Evolutionary conservation across 2,888 invertebrate genomes (phyloP), one percentile per base, ranked within the genome.

Genomic region (Drosophila algonquin): DNA sequence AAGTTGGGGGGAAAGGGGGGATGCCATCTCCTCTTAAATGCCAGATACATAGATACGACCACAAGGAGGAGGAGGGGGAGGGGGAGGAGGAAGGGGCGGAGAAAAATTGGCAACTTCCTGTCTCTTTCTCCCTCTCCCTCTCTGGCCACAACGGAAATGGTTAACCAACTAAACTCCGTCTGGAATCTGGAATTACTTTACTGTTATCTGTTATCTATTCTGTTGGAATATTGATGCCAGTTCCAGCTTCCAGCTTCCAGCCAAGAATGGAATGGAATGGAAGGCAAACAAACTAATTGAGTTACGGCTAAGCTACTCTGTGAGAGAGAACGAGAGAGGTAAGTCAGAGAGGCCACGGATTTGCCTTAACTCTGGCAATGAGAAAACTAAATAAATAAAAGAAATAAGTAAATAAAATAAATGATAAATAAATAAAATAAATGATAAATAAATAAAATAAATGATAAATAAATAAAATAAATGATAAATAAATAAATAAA

Each of bases 101-200:
- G 48, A 52, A 75, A 81, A 76, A 79, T 82, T 74, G 59, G 51
- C 74, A 60, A 77, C 77, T 84, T 82, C 81, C 81, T 79, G 70
- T 51, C 27, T 1, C 27, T 8, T 1, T 27, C 81, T 79, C 72
- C 55, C 77, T 77, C 72, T 55, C 30, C 0, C 30, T 8, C 81
- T 79, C 72, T 58, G 40, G 40, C 40, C 14, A 0, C 40, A n/a
- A 40, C 73, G 73, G 71, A 72, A 73, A 73, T 73, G 73, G 46
- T 72, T 73, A 63, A 50, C 46, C 45, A 16, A 53, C 54, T 60
- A 24, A 24, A 30, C 48, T 58, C 18, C 56, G 71, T 54, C 57
- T 54, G 30, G 50, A 63, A 45, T 54, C 57, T 54, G 30, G 50
- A 63, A 45, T 32, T 30, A 40, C 40, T n/a, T 44, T 30, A 40